Conservation (phyloP, 2,113 vertebrate species). For the Ammodytes dubius region DNA sequence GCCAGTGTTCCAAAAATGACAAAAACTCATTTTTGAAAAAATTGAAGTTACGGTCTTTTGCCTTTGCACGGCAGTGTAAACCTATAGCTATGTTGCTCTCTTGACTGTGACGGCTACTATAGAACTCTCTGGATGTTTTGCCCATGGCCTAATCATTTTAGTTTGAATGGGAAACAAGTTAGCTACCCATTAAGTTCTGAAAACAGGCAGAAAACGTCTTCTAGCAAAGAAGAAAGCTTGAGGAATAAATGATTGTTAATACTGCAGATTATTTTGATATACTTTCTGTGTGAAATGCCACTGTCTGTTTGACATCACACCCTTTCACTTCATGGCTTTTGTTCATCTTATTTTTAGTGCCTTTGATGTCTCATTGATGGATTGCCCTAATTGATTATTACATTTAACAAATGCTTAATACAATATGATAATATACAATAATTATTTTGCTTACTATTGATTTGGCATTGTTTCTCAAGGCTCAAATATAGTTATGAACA, state of each 20-base stretch:
- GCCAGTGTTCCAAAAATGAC: no score
- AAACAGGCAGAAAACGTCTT: background rate
- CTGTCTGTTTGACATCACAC: background rate
- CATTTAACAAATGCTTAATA: background rate
- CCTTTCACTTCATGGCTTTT: background rate
- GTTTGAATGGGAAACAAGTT: conserved; percentile 31
- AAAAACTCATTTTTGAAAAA: no score
- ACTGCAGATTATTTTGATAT: background rate
- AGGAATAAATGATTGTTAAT: background rate
- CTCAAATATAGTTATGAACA: background rate
- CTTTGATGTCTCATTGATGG: background rate
- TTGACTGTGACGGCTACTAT: conserved; percentile 9
- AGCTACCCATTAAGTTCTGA: conserved; percentile 4
- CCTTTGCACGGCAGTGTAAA: no score
- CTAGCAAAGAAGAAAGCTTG: background rate
- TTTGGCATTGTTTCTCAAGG: background rate
- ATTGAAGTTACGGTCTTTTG: no score
- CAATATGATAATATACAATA: background rate
- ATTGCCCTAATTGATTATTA: background rate
- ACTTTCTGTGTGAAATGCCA: background rate
- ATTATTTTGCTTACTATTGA: background rate
- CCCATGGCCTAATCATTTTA: conserved; percentile 29
- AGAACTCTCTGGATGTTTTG: conserved; percentile 23
- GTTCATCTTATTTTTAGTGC: background rate
- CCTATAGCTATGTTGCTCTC: conserved; percentile 22